These are phyloP conservation scores for Rhyacichthys aspro DNA, from an alignment of 2,797 vertebrate species.

Conservation along the genomic window DNA sequence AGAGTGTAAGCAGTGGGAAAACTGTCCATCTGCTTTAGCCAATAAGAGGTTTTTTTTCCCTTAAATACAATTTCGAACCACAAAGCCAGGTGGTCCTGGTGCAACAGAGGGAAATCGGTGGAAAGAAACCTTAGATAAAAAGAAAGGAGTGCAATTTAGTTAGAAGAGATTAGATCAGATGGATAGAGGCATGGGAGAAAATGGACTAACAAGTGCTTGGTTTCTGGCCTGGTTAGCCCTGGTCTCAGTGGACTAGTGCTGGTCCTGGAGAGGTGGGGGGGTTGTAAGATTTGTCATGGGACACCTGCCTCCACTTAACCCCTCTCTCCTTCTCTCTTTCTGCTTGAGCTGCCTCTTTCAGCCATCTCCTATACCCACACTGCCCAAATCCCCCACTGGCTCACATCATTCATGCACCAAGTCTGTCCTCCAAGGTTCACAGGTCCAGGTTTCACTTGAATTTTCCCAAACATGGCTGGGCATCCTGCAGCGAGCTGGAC, in stretches of 20 bases:
- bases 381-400: slow-evolving; percentile 48
- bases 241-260: slow-evolving; percentile 49
- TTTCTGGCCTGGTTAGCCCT: slow-evolving; percentile 44
- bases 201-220: slow-evolving; percentile 66
- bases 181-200: slow-evolving; percentile 58
- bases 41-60: slow-evolving; percentile 40
- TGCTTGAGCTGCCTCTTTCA: slow-evolving; percentile 85
- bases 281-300: slow-evolving; percentile 74
- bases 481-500: slow-evolving; percentile 61
- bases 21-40: slow-evolving; percentile 65
- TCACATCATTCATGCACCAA: slow-evolving; percentile 49
- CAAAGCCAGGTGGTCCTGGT: slow-evolving; percentile 74
- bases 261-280: slow-evolving; percentile 51
- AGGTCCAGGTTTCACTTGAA: slow-evolving; percentile 50
- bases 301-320: slow-evolving; percentile 86
- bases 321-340: slow-evolving; percentile 79
- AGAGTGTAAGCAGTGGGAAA: slow-evolving; percentile 39
- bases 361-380: slow-evolving; percentile 64
- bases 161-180: slow-evolving; percentile 61
- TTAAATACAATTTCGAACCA: slow-evolving; percentile 58
- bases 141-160: slow-evolving; percentile 50
- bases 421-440: slow-evolving; percentile 54
- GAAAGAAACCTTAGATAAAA: slow-evolving; percentile 56
- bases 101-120: slow-evolving; percentile 26
- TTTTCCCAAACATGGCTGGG: slow-evolving; percentile 70